A percentile compares a stretch with the other conserved stretches of the same genome.
phyloP scores from a whole-genome alignment of 2,888 invertebrate species.

The Coenonympha arcania region DNA sequence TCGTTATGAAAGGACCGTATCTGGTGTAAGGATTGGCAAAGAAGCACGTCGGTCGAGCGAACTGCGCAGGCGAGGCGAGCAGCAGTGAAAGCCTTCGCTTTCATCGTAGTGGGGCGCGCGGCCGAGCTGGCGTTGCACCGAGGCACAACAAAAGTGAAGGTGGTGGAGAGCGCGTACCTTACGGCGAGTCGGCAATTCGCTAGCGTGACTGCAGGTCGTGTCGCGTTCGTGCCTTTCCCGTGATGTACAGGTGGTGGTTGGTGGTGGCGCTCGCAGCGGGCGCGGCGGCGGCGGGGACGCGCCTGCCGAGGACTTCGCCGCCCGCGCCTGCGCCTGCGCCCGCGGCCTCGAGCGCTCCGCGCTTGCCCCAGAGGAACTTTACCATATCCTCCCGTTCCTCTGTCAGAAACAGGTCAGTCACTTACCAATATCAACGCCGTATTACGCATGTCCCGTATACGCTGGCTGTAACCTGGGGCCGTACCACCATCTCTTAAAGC shows the following conservation, averaged over 20 bases:
- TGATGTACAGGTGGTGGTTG: slow-evolving; percentile 59
- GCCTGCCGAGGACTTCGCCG: slow-evolving; percentile 61
- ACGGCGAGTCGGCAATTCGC: slow-evolving; percentile 48
- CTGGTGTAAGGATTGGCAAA: slow-evolving; percentile 22
- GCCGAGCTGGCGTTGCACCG: slow-evolving; percentile 31
- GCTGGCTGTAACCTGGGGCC: too few relatives aligned
- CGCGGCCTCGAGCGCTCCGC: slow-evolving; percentile 74
- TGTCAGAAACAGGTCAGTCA: slow-evolving; percentile 66
- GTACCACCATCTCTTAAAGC: too few relatives aligned
- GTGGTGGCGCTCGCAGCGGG: slow-evolving; percentile 42
- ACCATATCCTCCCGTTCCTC: slow-evolving; percentile 63
- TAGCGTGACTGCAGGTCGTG: slow-evolving; percentile 52
- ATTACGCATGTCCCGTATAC: background rate
- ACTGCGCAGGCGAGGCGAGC: too few relatives aligned
- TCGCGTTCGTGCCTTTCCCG: slow-evolving; percentile 51
- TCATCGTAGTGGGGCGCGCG: slow-evolving; percentile 62
- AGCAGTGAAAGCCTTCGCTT: slow-evolving; percentile 67
- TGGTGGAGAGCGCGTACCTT: slow-evolving; percentile 48
- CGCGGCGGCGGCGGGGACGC: slow-evolving; percentile 57
- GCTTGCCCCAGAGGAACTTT: slow-evolving; percentile 60
- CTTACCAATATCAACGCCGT: background rate
- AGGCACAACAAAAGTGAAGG: slow-evolving; percentile 65
- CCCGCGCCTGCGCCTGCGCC: slow-evolving; percentile 66
- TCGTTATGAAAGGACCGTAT: slow-evolving; percentile 22
- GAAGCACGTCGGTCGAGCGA: slow-evolving; percentile 12